Percentiles rank a stretch among this genome's conserved stretches.
These are phyloP conservation scores for Alligator sinensis DNA, from an alignment of 2,113 vertebrate species.

Conservation along the genomic window DNA sequence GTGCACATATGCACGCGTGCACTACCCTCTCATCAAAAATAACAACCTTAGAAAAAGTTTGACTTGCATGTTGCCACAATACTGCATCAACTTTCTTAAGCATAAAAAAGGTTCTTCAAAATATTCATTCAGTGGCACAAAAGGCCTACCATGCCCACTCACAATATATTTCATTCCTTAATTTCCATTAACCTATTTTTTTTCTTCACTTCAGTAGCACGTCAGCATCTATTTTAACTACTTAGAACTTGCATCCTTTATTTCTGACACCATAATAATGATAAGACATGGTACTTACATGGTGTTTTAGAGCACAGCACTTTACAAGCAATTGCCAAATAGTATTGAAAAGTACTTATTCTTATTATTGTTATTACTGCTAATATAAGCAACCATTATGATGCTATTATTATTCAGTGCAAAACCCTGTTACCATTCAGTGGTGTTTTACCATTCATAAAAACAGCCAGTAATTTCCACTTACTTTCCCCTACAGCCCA, in stretches of 20 bases:
- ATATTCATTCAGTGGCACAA: background rate
- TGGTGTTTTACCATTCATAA: background rate
- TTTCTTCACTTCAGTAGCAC: background rate
- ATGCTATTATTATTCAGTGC: background rate
- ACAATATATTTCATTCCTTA: background rate
- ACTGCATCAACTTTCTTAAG: background rate
- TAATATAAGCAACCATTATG: too few species aligned
- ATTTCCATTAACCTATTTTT: background rate
- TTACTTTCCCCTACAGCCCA: background rate
- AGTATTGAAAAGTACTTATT: too few species aligned
- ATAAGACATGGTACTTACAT: too few species aligned
- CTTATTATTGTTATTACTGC: too few species aligned
- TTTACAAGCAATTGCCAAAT: too few species aligned
- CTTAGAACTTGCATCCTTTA: too few species aligned
- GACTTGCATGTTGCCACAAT: background rate
- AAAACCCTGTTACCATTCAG: background rate
- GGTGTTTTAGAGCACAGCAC: too few species aligned
- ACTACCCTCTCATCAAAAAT: background rate
- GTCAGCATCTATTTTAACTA: background rate
- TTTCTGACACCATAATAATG: too few species aligned
- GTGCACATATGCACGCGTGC: too few species aligned
- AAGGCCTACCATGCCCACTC: background rate
- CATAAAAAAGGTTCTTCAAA: background rate
- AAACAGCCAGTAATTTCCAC: background rate
- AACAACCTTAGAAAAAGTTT: background rate